phyloP scores from a whole-genome alignment of 2,797 vertebrate genomes.

The Leuciscus waleckii region DNA sequence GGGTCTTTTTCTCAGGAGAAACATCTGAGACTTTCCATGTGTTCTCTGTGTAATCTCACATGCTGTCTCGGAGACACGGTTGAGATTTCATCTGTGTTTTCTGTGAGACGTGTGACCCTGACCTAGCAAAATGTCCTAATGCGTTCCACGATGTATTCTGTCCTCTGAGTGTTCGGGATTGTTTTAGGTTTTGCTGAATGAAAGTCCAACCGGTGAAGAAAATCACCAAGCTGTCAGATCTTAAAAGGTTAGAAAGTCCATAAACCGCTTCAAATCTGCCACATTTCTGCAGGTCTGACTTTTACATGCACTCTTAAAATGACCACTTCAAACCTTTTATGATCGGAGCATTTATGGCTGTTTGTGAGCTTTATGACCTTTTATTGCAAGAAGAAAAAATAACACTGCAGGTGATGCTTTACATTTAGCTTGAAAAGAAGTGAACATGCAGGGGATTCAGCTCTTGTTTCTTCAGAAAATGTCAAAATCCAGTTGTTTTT shows the following conservation, averaged over 20 bases:
- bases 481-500: too few species aligned
- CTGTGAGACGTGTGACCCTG: not conserved
- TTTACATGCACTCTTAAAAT: constrained; percentile 7
- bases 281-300: not conserved
- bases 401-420: not conserved
- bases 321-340: not conserved
- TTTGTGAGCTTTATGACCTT: not conserved
- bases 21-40: not conserved
- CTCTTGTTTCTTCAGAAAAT: too few species aligned
- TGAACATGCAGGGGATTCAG: too few species aligned
- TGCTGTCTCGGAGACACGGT: too few species aligned
- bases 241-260: constrained; percentile 19
- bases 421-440: not conserved
- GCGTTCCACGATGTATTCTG: not conserved
- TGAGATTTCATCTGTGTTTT: not conserved
- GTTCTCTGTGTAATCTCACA: too few species aligned
- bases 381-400: not conserved
- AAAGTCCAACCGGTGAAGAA: not conserved
- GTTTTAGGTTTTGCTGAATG: not conserved
- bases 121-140: not conserved
- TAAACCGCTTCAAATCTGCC: constrained; percentile 9
- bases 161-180: not conserved
- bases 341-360: not conserved
- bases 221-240: not conserved
- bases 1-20: too few species aligned